These are phyloP conservation scores for Poecile montanus DNA, from an alignment of 2,797 vertebrate species.

Conservation along the genomic window DNA sequence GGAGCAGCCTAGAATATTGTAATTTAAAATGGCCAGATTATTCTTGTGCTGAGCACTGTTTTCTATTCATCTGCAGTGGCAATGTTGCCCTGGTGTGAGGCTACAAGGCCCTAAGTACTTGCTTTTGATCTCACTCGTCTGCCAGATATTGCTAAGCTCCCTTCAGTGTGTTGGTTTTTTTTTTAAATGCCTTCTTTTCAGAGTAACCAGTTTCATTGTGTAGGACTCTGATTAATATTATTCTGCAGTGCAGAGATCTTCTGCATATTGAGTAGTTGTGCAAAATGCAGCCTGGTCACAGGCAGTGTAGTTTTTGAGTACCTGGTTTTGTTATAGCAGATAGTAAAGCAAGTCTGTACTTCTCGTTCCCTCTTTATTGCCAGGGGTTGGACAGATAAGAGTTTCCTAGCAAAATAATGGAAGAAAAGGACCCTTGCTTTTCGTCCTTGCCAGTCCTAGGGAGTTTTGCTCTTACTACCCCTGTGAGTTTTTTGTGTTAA, in stretches of 20 bases:
- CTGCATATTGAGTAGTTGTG: slow-evolving; percentile 66
- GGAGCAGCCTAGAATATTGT: neutral
- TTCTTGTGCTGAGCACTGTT: neutral
- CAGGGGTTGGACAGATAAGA: neutral
- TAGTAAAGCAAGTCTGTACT: neutral
- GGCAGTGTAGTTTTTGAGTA: neutral
- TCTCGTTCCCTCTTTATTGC: neutral
- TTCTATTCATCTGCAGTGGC: neutral
- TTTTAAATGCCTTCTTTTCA: slow-evolving; percentile 3
- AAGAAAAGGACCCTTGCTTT: neutral
- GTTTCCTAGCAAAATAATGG: neutral
- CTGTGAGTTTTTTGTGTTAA: neutral
- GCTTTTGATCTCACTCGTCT: neutral
- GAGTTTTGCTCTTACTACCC: neutral
- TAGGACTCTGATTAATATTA: slow-evolving; percentile 56
- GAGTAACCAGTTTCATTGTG: slow-evolving; percentile 4
- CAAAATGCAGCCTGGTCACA: slow-evolving; percentile 34
- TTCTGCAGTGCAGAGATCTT: slow-evolving; percentile 64
- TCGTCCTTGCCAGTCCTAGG: neutral
- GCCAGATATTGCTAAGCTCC: neutral
- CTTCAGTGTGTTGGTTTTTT: neutral
- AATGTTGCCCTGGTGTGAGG: neutral
- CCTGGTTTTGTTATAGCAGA: neutral
- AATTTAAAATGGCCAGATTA: neutral
- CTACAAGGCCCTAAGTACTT: neutral